These are phyloP conservation scores for Ophion slaviceki DNA, from an alignment of 2,888 invertebrate genomes.

Conservation along the genomic window DNA sequence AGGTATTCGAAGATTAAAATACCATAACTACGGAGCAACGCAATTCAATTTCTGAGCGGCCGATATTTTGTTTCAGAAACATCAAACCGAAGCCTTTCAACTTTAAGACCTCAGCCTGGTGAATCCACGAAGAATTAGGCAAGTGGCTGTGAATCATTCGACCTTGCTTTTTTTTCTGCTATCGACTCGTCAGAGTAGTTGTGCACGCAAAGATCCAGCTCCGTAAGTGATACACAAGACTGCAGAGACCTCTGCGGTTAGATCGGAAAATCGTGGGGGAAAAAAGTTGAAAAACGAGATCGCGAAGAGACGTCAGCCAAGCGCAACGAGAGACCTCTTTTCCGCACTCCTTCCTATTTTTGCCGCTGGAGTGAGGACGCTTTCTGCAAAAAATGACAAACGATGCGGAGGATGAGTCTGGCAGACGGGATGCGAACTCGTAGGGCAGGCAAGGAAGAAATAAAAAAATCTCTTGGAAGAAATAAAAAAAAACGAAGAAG, in stretches of 20 bases:
- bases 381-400: slow-evolving; percentile 65
- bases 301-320: slow-evolving; percentile 16
- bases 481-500: background rate
- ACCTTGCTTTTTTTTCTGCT: background rate
- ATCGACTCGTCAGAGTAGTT: background rate
- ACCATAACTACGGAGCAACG: background rate
- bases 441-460: slow-evolving; percentile 27
- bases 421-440: slow-evolving; percentile 36
- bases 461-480: slow-evolving; percentile 20
- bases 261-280: slow-evolving; percentile 9
- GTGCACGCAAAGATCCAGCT: too few relatives aligned
- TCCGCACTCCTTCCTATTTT: slow-evolving; percentile 16
- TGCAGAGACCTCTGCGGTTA: slow-evolving; percentile 19
- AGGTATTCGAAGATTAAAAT: background rate
- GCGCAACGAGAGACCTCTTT: slow-evolving; percentile 22
- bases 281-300: slow-evolving; percentile 21
- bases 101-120: background rate
- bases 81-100: background rate
- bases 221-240: background rate
- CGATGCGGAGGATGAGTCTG: slow-evolving; percentile 62
- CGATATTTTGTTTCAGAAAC: slow-evolving; percentile 32
- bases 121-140: slow-evolving; percentile 10
- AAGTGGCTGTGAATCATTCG: background rate
- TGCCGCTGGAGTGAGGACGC: background rate
- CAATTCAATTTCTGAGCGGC: background rate